Evolutionary conservation across 2,797 vertebrate species (phyloP), one percentile per base, ranked within the genome.

Genomic region (Squalus acanthias): DNA sequence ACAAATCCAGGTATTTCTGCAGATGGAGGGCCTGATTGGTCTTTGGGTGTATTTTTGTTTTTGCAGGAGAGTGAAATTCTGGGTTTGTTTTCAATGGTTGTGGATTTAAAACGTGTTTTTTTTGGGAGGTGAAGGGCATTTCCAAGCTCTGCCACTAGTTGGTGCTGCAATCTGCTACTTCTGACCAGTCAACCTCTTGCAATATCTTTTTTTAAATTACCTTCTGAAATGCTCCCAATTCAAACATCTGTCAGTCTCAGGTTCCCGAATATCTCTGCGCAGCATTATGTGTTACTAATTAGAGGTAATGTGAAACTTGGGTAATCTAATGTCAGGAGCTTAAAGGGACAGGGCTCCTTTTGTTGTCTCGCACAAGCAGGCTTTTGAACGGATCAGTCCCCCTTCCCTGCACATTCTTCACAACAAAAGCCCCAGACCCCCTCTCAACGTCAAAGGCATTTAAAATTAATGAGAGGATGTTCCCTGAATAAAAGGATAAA

Each of bases 301-400:
- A 39, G 91, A 69, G 20, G 91, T 92, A 92, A 92, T 67, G 89
- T 65, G 89, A 92, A 92, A 92, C 89, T 92, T 67, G 89, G 89
- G n/a, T 93, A 93, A 69, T 93, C 91, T 67, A 46, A 82, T 82
- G 91, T 93, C 91, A 93, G 63, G 33, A 46, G n/a, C 63, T 93
- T 93, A 93, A 93, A 93, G 91, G 91, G 91, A 93, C 91, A 46
- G 91, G n/a, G 65, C n/a, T 93, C 65, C 65, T 93, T 92, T 93
- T 93, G 91, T 93, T 91, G 88, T 60, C 65, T 67, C 65, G 8
- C 22, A 0, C 63, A 93, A 39, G 17, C 60, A 20, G 91, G 60
- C 33, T 69, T 93, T 67, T 69, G 63, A 69, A 69, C 17, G 12
- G 65, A 69, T 93, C 65, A 46, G 91, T 0, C 15, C 85, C 22